Evolutionary conservation across 2,113 vertebrate genomes (phyloP).

Genomic region (Gavialis gangeticus): DNA sequence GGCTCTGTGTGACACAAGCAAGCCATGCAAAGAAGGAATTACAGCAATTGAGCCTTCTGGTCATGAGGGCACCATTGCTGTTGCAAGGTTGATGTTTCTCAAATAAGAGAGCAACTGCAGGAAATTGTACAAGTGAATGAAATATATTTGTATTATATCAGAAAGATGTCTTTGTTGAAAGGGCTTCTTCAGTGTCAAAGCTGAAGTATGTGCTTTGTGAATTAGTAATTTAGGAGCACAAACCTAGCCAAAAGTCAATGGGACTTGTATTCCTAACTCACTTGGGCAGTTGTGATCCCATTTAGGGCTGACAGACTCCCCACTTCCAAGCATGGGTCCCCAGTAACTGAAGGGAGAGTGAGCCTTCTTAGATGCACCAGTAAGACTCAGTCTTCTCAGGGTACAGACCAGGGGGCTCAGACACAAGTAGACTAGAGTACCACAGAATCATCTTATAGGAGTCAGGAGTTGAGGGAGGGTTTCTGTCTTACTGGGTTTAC

Average conservation of each 20-base stretch:
- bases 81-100: constrained; percentile 32
- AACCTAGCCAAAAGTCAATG: background rate
- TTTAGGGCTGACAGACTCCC: background rate
- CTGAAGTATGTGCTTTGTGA: background rate
- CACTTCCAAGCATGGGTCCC: constrained; percentile 6
- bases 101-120: constrained; percentile 39
- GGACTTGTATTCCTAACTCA: background rate
- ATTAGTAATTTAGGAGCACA: background rate
- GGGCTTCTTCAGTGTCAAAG: background rate
- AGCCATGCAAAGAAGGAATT: constrained; percentile 21
- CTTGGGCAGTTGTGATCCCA: background rate
- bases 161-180: background rate
- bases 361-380: background rate
- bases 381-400: constrained; percentile 18
- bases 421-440: constrained; percentile 2
- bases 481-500: background rate
- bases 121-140: constrained; percentile 51
- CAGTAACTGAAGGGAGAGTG: background rate
- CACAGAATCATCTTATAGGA: background rate
- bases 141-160: background rate
- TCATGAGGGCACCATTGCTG: background rate
- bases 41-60: constrained; percentile 28
- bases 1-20: constrained; percentile 12
- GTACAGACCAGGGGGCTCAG: background rate
- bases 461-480: constrained; percentile 13